Evolutionary conservation across 2,888 invertebrate species (phyloP), one percentile per base, ranked within the genome.

Genomic region (Apamea epomidion): DNA sequence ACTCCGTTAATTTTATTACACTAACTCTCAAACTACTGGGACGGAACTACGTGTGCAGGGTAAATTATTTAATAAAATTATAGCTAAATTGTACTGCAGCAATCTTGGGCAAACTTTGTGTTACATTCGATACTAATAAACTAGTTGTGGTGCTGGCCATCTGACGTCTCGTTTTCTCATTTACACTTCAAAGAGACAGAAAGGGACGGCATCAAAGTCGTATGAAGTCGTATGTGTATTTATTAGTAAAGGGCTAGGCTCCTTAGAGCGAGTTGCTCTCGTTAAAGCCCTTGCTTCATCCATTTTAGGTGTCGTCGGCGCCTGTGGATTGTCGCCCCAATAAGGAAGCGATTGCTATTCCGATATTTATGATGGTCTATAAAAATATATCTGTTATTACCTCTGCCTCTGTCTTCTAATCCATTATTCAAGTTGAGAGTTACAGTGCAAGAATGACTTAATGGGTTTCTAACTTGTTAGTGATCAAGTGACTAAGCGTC

Each of bases 271-370:
- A 90, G 90, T 90, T 91, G 88, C 89, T 95, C 93, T 95, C 94
- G 94, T 95, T 96, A 94, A 92, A 93, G 91, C 90, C 89, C 90
- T 92, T 91, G 90, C 87, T 89, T 84, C 83, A 90, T 91, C 95
- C 95, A 92, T 95, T 93, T 95, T 92, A 92, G 94, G 94, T 85
- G 82, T 78, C 86, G 92, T 90, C 92, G 93, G 93, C 91, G 91
- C 94, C 92, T 92, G 90, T 90, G 82, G 91, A 86, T 90, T 91
- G 88, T 91, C 87, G 77, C 79, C 94, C 94, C 86, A 90, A 92
- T 92, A 94, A 83, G 94, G 94, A 87, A 90, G 89, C 91, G 80
- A 88, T 91, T 87, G 89, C 89, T 88, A 89, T 91, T 91, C 81
- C 81, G 80, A 87, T 87, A 88, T 89, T 89, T 89, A 91, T 91